Evolutionary conservation across 2,888 invertebrate genomes (phyloP), one percentile per base, ranked within the genome.

Genomic region (Heliconius ismenius): DNA sequence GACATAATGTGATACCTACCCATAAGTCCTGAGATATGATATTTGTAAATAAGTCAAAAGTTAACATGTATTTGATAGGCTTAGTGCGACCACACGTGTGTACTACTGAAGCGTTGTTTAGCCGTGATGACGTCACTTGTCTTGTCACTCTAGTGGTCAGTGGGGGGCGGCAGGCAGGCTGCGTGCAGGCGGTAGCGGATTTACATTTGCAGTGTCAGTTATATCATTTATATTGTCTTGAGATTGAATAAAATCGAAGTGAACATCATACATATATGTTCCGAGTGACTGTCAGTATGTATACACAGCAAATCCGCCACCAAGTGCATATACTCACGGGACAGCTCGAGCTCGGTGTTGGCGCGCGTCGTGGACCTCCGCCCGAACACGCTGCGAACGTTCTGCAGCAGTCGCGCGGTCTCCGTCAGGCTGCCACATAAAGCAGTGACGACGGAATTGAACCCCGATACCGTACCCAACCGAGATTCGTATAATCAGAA

Each of bases 391-490:
- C 97, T 98, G 95, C 98, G 97, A 85, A 98, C 98, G 95, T 98
- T 98, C 95, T 97, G 97, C 95, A 99, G 96, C 91, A 99, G 96
- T 87, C 98, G 96, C 92, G 98, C 98, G 89, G 98, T 98, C 96
- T 99, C 99, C 95, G 98, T 98, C 95, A 98, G 97, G 96, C 98
- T 98, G 96, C 91, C 90, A 89, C 90, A 92, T 87, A 91, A 86
- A 89, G 83, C 87, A 73, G 75, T 63, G 49, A 74, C 78, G 58
- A 76, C 76, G 83, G 81, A 79, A 76, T 81, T 73, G 62, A 73
- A 73, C 73, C 70, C 62, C 73, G 78, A 74, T 76, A 80, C 81
- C 77, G 81, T 39, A 62, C 62, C 73, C 73, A 26, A 54, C 54
- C 69, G 49, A 58, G n/a, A 70, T 54, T 62, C 26, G n/a, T 26